Percentiles rank a stretch among this genome's conserved stretches.
phyloP scores from a whole-genome alignment of 2,113 vertebrate species.

The Danionella cerebrum region DNA sequence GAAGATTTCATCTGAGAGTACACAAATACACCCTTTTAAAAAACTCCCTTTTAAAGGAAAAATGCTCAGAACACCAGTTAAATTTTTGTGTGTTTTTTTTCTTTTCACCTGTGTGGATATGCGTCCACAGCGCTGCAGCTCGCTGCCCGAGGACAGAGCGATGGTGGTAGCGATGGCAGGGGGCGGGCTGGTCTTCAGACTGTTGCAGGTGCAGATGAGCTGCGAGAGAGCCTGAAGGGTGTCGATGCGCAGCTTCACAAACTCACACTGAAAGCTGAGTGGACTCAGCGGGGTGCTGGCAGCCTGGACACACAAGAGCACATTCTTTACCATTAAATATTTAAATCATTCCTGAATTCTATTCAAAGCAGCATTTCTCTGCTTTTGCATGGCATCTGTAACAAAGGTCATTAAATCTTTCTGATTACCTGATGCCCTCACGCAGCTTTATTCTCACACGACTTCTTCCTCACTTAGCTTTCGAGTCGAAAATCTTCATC shows the following conservation, averaged over 20 bases:
- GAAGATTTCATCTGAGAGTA: constrained; percentile 83
- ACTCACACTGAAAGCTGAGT: constrained; percentile 93
- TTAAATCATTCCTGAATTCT: too few species aligned
- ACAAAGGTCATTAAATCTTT: too few species aligned
- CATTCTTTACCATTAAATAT: background rate
- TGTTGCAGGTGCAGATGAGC: constrained; percentile 96
- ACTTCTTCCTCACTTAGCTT: too few species aligned
- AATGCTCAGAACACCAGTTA: background rate
- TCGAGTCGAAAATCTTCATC: too few species aligned
- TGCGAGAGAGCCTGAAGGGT: constrained; percentile 92
- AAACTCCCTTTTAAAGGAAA: too few species aligned
- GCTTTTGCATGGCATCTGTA: too few species aligned
- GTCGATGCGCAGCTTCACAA: constrained; percentile 95
- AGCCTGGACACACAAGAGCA: constrained; percentile 66
- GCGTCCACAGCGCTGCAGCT: constrained; percentile 91
- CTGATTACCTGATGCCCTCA: too few species aligned
- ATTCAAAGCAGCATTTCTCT: background rate
- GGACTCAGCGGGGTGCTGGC: constrained; percentile 95
- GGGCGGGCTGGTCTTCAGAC: constrained; percentile 93
- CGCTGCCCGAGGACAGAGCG: constrained; percentile 84
- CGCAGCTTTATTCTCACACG: too few species aligned
- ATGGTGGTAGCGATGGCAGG: constrained; percentile 93
- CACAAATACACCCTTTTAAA: background rate
- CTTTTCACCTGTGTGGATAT: constrained; percentile 90
- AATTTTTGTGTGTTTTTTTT: background rate